Conservation (phyloP, 1,140 invertebrate species). For the Drosophila triauraria region DNA sequence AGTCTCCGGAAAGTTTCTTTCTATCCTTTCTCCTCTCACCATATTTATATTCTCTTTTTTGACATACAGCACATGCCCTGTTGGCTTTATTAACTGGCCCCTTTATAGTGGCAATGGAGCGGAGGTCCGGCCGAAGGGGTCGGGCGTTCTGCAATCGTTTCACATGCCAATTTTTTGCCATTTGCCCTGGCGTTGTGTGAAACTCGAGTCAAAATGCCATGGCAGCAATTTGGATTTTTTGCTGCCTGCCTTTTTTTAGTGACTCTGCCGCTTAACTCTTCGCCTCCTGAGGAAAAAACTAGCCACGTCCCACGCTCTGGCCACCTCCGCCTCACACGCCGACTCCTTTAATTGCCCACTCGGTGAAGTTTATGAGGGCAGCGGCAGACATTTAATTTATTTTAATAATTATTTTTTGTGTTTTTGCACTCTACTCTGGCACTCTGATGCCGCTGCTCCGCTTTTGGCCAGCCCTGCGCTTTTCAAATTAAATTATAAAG, state of each 20-base stretch:
- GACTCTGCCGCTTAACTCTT: slow-evolving; percentile 40
- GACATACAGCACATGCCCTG: slow-evolving; percentile 60
- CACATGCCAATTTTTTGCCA: slow-evolving; percentile 45
- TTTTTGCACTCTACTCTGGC: slow-evolving; percentile 18
- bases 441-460: not conserved
- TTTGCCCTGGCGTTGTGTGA: slow-evolving; percentile 38
- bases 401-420: slow-evolving; percentile 76
- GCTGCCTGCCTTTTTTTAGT: slow-evolving; percentile 6
- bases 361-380: slow-evolving; percentile 74
- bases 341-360: slow-evolving; percentile 71
- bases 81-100: slow-evolving; percentile 72
- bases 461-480: slow-evolving; percentile 54
- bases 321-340: slow-evolving; percentile 6
- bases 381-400: slow-evolving; percentile 80
- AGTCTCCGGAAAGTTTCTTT: not conserved
- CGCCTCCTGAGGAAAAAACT: slow-evolving; percentile 44
- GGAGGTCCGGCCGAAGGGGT: not conserved
- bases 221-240: slow-evolving; percentile 44
- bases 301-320: slow-evolving; percentile 27
- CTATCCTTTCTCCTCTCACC: not conserved
- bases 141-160: slow-evolving; percentile 34
- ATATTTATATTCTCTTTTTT: slow-evolving; percentile 25
- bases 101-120: slow-evolving; percentile 43
- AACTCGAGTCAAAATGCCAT: slow-evolving; percentile 50
- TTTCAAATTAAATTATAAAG: slow-evolving; percentile 82